These are phyloP conservation scores for Harmothoe impar DNA, from an alignment of 2,888 invertebrate genomes.

Conservation along the genomic window DNA sequence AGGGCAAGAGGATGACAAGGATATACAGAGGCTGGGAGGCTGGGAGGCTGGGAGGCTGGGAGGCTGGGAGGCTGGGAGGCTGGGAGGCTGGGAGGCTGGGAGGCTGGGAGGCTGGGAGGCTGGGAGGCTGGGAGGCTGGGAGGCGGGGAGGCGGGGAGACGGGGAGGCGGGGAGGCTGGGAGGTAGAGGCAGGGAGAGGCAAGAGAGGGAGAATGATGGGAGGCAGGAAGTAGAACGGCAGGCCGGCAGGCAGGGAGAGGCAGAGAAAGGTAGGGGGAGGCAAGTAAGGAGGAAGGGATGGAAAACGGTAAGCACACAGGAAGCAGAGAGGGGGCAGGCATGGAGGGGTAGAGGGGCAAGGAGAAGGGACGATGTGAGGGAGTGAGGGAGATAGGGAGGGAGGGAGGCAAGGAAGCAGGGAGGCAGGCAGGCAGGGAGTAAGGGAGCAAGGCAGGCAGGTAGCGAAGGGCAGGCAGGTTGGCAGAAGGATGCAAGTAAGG, in stretches of 20 bases:
- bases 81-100: not conserved
- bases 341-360: too few relatives aligned
- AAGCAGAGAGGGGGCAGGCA: too few relatives aligned
- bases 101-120: not conserved
- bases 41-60: not conserved
- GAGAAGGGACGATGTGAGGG: too few relatives aligned
- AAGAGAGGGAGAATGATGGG: not conserved
- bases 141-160: not conserved
- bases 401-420: not conserved
- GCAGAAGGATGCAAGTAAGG: too few relatives aligned
- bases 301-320: not conserved
- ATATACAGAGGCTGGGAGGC: not conserved
- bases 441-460: too few relatives aligned
- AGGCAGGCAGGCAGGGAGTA: conserved; percentile 20
- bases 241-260: not conserved
- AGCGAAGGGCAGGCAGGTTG: too few relatives aligned
- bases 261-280: too few relatives aligned
- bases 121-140: not conserved
- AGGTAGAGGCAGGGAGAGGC: not conserved
- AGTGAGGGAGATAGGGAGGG: too few relatives aligned
- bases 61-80: not conserved
- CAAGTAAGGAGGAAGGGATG: not conserved
- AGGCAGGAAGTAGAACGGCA: not conserved
- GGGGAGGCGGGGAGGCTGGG: not conserved
- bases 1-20: not conserved